A percentile compares a stretch with the other conserved stretches of the same genome.
Conservation (phyloP, 1,140 invertebrate species). For the Lepidotrigona ventralis region DNA sequence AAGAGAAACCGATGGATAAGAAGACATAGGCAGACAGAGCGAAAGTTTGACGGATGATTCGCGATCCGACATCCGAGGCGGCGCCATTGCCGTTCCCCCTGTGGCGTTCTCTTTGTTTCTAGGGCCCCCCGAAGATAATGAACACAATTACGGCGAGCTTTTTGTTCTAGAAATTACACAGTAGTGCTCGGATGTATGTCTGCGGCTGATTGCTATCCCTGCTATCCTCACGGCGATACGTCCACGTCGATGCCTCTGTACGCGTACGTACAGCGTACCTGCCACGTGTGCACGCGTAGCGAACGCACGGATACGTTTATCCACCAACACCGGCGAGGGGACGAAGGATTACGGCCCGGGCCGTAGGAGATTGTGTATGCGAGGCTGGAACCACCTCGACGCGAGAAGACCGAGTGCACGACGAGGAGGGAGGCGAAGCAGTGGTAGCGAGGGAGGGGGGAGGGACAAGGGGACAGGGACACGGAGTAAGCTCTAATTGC, state of each 20-base stretch:
- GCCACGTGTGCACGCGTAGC: not conserved
- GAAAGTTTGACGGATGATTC: slow-evolving; percentile 52
- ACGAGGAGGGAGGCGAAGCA: slow-evolving; percentile 10
- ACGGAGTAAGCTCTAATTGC: slow-evolving; percentile 79
- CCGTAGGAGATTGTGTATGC: not conserved
- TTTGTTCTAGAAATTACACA: slow-evolving; percentile 76
- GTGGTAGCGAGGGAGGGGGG: slow-evolving; percentile 2
- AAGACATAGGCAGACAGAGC: not conserved
- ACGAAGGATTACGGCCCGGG: slow-evolving; percentile 16
- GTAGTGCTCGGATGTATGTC: slow-evolving; percentile 72
- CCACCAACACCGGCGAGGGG: slow-evolving; percentile 6
- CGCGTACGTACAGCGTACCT: not conserved
- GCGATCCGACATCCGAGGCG: slow-evolving; percentile 51
- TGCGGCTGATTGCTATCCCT: slow-evolving; percentile 73
- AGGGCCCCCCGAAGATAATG: slow-evolving; percentile 69
- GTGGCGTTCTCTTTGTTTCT: slow-evolving; percentile 67
- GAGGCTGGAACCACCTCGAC: slow-evolving; percentile 18
- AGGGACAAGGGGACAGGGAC: slow-evolving; percentile 66
- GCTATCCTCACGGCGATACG: slow-evolving; percentile 55
- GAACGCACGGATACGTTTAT: slow-evolving; percentile 11
- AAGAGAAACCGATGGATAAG: not conserved
- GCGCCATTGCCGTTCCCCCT: not conserved
- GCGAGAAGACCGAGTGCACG: slow-evolving; percentile 32
- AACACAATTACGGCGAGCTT: slow-evolving; percentile 75
- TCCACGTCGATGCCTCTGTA: slow-evolving; percentile 1